Base-by-base conservation (phyloP, 2,797 vertebrate genomes). In the Apodemus agrarius region DNA sequence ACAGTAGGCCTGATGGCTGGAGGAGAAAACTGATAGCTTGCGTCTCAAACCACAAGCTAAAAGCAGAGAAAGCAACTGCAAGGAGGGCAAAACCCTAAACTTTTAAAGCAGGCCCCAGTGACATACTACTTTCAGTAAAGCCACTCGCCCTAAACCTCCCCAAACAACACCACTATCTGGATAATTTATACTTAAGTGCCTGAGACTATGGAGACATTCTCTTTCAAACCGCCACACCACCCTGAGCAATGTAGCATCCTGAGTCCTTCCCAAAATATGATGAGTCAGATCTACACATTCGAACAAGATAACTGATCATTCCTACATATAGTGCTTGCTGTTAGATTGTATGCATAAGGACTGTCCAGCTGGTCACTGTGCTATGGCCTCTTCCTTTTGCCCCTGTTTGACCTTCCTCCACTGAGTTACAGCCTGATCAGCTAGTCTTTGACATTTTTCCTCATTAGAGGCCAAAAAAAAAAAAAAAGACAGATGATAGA, bases 161-260 rank as follows among this genome's bases (percentile, higher is more conserved):
- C 16, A 46, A 67, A 69, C 63, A 86, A 11, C 31, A n/a, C 1
- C 7, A 85, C 61, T 21, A 9, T 22, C 29, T 69, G 46, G 31
- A 46, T 69, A n/a, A 69, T 22, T 52, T n/a, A 0, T 37, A n/a
- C 24, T 86, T 14, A 24, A 85, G 24, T 69, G 46, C 4, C 63
- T 37, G 34, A 86, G 46, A 37, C 63, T 86, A 24, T 86, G 46
- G 63, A n/a, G 43, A 52, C 12, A n/a, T 52, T 86, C 46, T 52
- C 46, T 52, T 69, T 86, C 43, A 86, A 69, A 52, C 12, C 11
- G 49, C 61, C 43, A 67, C 29, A 82, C 16, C 29, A 94, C 17
- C 26, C 40, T 84, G 16, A 83, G 76, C 93, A 96, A 72, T 87
- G 76, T 74, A 84, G 82, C 94, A 74, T 72, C 21, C 11, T 37